Percentiles rank a stretch among this genome's conserved stretches.
Conservation (phyloP, 2,888 invertebrate species). For the Deilephila porcellus region DNA sequence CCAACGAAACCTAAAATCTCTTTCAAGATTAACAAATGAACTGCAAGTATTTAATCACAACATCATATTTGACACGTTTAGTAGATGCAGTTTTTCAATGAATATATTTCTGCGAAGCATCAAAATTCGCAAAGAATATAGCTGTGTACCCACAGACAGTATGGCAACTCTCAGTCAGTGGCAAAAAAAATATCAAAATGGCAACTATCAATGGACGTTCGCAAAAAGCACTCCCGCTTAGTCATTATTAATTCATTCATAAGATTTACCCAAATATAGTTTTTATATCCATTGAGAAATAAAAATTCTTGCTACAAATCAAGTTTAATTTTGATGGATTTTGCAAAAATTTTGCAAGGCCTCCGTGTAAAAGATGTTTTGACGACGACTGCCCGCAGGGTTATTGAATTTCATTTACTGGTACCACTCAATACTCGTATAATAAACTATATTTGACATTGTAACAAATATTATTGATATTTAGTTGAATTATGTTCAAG, state of each 20-base stretch:
- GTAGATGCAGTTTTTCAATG: slow-evolving; percentile 1
- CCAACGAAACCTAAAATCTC: too few relatives aligned
- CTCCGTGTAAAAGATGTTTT: slow-evolving; percentile 54
- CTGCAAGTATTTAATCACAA: not conserved
- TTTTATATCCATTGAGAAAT: not conserved
- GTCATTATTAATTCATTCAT: slow-evolving; percentile 50
- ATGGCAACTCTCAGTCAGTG: not conserved
- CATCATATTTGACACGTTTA: not conserved
- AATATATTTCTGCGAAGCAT: not conserved
- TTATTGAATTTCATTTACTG: slow-evolving; percentile 33
- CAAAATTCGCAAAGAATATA: not conserved
- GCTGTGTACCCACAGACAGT: not conserved
- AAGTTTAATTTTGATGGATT: not conserved
- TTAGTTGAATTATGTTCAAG: too few relatives aligned
- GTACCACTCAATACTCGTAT: slow-evolving; percentile 1
- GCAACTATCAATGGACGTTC: not conserved
- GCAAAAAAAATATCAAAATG: slow-evolving; percentile 10
- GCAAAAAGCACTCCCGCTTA: slow-evolving; percentile 35
- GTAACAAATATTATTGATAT: too few relatives aligned
- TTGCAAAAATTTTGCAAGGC: slow-evolving; percentile 3
- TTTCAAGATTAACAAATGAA: too few relatives aligned
- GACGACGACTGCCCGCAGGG: slow-evolving; percentile 69
- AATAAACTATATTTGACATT: not conserved
- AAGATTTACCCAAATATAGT: not conserved
- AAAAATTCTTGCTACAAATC: slow-evolving; percentile 11